Conservation (phyloP, 2,797 vertebrate genomes). For the Champsocephalus gunnari region DNA sequence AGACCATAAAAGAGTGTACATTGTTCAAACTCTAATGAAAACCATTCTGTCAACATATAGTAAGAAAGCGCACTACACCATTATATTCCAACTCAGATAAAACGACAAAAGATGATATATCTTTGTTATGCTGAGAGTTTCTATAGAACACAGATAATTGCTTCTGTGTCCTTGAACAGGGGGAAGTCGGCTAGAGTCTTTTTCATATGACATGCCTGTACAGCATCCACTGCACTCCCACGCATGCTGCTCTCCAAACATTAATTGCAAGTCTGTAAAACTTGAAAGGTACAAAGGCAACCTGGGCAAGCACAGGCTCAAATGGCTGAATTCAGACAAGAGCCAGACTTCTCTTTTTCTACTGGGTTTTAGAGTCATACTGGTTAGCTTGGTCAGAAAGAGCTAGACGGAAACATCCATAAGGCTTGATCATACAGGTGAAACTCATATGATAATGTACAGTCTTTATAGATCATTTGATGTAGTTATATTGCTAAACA, state of each 20-base stretch:
- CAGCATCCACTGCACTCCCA: slow-evolving; percentile 39
- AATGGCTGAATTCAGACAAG: slow-evolving; percentile 21
- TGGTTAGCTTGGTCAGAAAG: not conserved
- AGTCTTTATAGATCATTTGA: not conserved
- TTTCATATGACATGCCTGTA: slow-evolving; percentile 30
- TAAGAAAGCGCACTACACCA: slow-evolving; percentile 22
- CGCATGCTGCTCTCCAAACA: slow-evolving; percentile 48
- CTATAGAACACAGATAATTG: slow-evolving; percentile 42
- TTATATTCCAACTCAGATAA: slow-evolving; percentile 26
- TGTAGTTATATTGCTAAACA: not conserved
- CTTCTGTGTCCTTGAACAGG: slow-evolving; percentile 37
- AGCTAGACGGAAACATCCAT: slow-evolving; percentile 15
- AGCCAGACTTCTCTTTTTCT: slow-evolving; percentile 6
- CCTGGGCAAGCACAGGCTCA: slow-evolving; percentile 48
- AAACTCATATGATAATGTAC: not conserved
- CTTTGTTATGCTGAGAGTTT: slow-evolving; percentile 46
- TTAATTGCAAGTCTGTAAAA: slow-evolving; percentile 56
- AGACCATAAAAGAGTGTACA: slow-evolving; percentile 49
- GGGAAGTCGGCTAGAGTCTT: slow-evolving; percentile 34
- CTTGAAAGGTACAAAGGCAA: slow-evolving; percentile 51
- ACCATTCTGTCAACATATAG: slow-evolving; percentile 23
- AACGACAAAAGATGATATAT: slow-evolving; percentile 17
- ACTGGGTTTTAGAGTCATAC: slow-evolving; percentile 23
- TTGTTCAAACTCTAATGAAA: slow-evolving; percentile 32
- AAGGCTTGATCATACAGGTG: not conserved